Evolutionary conservation across 2,888 invertebrate genomes (phyloP), one percentile per base, ranked within the genome.

Genomic region (Plagiodera versicolora): DNA sequence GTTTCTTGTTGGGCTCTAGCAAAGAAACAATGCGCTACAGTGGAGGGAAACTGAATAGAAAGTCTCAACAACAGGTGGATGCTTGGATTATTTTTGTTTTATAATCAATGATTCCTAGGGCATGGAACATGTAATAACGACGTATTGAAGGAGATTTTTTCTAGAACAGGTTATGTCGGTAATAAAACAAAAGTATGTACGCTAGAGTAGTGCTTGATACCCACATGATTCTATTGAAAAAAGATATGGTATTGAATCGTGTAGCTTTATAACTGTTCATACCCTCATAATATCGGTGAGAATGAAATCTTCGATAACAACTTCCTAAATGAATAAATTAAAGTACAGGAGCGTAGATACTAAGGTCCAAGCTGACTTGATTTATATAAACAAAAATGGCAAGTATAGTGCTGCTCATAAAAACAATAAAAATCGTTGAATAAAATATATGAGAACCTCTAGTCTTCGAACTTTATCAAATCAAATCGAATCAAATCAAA

Each of bases 1-100:
- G 56, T 44, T 50, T 63, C 56, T 56, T 56, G 53, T 46, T 59
- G 53, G 53, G 55, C 44, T 59, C 51, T 18, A 50, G 55, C 47
- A 59, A 58, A 28, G 57, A 51, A 44, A 39, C 35, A 56, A 59
- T 64, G 56, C 53, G 46, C 54, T 51, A n/a, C n/a, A n/a, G n/a
- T n/a, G n/a, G n/a, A 49, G 54, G 47, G 51, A 52, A 17, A 49
- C 30, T 49, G 52, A 44, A 58, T 58, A 60, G 30, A 30, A 32
- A n/a, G n/a, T n/a, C n/a, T n/a, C 46, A 56, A n/a, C 51, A 57
- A 61, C 64, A 64, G 64, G 64, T 64, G 64, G 64, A 28, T 57
- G 32, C 30, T 20, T 48, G 47, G 24, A 56, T 59, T 59, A n/a
- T 59, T 59, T 54, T 32, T 48, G 45, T 45, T 54, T 39, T 47